Conservation (phyloP, 2,113 vertebrate species). For the Scolopax mira region DNA sequence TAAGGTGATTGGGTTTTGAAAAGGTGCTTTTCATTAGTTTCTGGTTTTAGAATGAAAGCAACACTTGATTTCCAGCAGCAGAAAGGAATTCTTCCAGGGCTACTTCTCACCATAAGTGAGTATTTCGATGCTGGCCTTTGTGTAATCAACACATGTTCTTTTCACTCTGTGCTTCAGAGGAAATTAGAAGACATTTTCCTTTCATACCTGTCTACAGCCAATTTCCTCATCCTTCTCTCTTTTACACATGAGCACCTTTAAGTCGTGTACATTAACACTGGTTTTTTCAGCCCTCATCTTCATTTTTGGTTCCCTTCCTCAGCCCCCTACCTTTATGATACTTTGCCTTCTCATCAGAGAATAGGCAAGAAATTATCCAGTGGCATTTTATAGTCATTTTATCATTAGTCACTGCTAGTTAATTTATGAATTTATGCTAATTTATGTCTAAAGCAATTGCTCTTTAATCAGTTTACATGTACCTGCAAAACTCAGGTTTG, state of each 20-base stretch:
- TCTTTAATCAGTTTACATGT: conserved; percentile 23
- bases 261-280: background rate
- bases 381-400: conserved; percentile 22
- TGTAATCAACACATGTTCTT: conserved; percentile 31
- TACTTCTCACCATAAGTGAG: background rate
- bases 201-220: conserved; percentile 8
- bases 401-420: conserved; percentile 13
- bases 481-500: background rate
- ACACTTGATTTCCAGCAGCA: background rate
- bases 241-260: conserved; percentile 60
- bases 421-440: conserved; percentile 51
- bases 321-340: background rate
- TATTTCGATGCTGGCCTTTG: conserved; percentile 13
- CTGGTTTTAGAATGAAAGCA: conserved; percentile 4
- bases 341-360: conserved; percentile 17
- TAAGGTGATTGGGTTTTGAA: background rate
- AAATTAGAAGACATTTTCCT: conserved; percentile 49
- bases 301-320: background rate
- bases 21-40: background rate
- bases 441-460: conserved; percentile 47
- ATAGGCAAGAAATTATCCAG: conserved; percentile 19
- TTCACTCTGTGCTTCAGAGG: conserved; percentile 11
- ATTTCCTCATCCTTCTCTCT: conserved; percentile 38
- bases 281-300: background rate
- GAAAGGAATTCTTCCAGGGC: background rate